Evolutionary conservation across 2,113 vertebrate species (phyloP), one percentile per base, ranked within the genome.

Genomic region (Gavialis gangeticus): DNA sequence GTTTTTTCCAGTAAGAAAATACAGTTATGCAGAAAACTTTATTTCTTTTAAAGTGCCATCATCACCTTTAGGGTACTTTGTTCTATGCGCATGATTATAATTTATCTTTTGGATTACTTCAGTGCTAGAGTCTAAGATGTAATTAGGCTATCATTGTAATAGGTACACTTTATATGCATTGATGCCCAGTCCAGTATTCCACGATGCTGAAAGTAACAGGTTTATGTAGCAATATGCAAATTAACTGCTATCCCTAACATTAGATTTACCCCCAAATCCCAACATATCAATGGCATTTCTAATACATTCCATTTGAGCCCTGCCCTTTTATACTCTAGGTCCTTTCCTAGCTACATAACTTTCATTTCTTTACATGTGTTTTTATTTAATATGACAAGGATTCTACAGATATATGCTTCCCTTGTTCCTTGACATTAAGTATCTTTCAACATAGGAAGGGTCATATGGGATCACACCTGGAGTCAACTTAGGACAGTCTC

Each of bases 1-100:
- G 67, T 84, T 81, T 57, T 89, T 79, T 25, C 75, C 46, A 92
- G 69, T 54, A 93, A 6, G 1, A 91, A 66, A 86, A 60, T 73
- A 76, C 18, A 54, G 8, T 54, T 75, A 46, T 46, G 18, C 19
- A 86, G 34, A 58, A 57, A 77, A 57, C 75, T 89, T 28, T 58
- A 55, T 88, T 86, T 57, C n/a, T 78, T 25, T 88, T 18, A 69
- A 60, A 9, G 46, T 27, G 3, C 24, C 90, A 82, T 79, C 75
- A 18, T 3, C 55, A 86, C 8, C n/a, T 66, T 21, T 16, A 92
- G 14, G 22, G 57, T 27, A 84, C 9, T 46, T 85, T 55, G 12
- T 93, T 82, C 84, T 86, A 79, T 57, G 75, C 73, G 62, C 10
- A 67, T 28, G 17, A 73, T 64, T 66, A 56, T 59, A 79, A 88